Evolutionary conservation across 1,140 invertebrate species (phyloP).

Genomic region (Drosophila cardini): DNA sequence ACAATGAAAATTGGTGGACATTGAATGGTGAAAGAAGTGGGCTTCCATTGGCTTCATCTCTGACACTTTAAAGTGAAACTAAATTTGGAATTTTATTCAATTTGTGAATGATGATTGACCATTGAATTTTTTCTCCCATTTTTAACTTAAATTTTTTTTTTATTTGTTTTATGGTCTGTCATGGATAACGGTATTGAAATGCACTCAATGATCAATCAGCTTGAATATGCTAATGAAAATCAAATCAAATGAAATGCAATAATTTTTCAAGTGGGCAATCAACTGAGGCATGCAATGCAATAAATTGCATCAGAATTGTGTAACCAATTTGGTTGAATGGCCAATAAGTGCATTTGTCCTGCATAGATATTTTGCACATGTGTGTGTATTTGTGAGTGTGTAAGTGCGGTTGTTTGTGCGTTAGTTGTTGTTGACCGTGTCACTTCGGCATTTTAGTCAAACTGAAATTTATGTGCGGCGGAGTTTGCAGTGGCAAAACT

Average conservation of each 20-base stretch:
- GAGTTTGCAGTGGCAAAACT: slow-evolving; percentile 33
- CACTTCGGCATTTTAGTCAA: slow-evolving; percentile 61
- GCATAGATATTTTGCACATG: slow-evolving; percentile 32
- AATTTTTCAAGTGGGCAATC: slow-evolving; percentile 62
- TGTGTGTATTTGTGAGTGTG: slow-evolving; percentile 17
- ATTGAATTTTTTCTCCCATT: not conserved
- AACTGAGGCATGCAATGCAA: slow-evolving; percentile 58
- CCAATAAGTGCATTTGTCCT: slow-evolving; percentile 73
- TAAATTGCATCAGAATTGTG: slow-evolving; percentile 75
- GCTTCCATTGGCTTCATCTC: slow-evolving; percentile 12
- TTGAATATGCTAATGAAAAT: slow-evolving; percentile 77
- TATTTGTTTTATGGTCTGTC: not conserved
- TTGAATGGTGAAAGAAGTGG: not conserved
- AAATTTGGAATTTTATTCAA: slow-evolving; percentile 16
- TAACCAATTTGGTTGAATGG: slow-evolving; percentile 79
- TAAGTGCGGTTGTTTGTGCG: not conserved
- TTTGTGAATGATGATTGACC: slow-evolving; percentile 3
- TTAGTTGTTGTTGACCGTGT: slow-evolving; percentile 3
- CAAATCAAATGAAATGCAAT: slow-evolving; percentile 69
- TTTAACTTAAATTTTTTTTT: not conserved
- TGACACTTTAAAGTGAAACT: slow-evolving; percentile 16
- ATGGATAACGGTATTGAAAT: slow-evolving; percentile 7
- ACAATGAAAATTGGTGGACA: not conserved
- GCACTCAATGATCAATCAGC: slow-evolving; percentile 53
- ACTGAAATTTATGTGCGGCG: slow-evolving; percentile 67